Percentiles rank a stretch among this genome's conserved stretches.
These are phyloP conservation scores for Dreissena rostriformis DNA, from an alignment of 1,140 invertebrate species.

Conservation along the genomic window DNA sequence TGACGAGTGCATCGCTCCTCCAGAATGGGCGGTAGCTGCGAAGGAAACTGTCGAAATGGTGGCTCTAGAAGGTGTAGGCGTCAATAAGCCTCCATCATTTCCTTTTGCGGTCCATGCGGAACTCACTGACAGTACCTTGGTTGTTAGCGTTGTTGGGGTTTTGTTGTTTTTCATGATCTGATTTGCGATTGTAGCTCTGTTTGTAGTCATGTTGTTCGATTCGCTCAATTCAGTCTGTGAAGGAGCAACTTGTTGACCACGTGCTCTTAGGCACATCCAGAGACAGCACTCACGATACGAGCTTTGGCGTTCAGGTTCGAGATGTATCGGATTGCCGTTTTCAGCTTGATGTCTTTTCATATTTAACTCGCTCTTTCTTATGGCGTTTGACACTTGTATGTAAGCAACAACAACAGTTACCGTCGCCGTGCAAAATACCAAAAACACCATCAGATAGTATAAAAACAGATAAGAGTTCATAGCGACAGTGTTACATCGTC, in stretches of 20 bases:
- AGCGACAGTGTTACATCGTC: not conserved
- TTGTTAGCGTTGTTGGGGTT: not conserved
- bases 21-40: not conserved
- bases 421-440: not conserved
- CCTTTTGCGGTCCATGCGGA: not conserved
- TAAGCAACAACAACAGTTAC: not conserved
- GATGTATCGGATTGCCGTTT: not conserved
- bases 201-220: not conserved
- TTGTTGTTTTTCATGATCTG: not conserved
- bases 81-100: not conserved
- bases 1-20: not conserved
- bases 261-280: not conserved
- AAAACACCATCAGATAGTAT: conserved; percentile 4
- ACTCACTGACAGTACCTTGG: not conserved
- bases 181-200: not conserved
- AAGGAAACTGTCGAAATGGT: not conserved
- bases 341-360: conserved; percentile 1
- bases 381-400: not conserved
- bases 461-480: not conserved
- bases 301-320: not conserved
- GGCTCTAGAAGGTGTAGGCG: not conserved
- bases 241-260: not conserved
- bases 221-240: not conserved
- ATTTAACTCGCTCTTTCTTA: not conserved
- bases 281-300: no score